Conservation (phyloP, 2,797 vertebrate genomes). For the Eptatretus atami region DNA sequence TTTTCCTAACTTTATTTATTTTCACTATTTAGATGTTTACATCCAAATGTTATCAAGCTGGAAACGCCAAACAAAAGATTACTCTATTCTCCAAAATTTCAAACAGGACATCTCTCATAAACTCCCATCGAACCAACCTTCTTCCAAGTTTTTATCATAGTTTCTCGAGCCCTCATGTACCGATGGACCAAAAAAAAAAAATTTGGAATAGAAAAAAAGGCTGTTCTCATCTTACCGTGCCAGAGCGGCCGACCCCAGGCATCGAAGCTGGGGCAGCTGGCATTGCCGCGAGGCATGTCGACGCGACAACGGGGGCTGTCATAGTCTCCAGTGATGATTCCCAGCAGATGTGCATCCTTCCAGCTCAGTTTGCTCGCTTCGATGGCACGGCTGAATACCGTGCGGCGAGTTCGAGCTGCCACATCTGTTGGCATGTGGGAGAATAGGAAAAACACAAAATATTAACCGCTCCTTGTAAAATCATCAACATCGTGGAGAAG, state of each 20-base stretch:
- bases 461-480: conserved; percentile 2
- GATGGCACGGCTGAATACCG: conserved; percentile 16
- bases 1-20: no score
- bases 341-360: conserved; percentile 16
- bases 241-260: conserved; percentile 18
- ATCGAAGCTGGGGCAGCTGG: conserved; percentile 15
- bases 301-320: conserved; percentile 10
- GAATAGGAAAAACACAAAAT: background rate
- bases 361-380: conserved; percentile 16
- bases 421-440: conserved; percentile 5
- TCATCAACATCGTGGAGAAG: background rate
- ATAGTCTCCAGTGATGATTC: conserved; percentile 14
- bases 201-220: no score
- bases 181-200: no score
- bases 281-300: conserved; percentile 9
- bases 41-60: no score
- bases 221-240: conserved; percentile 11
- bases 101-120: no score
- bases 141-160: no score
- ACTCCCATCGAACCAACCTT: no score
- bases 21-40: no score
- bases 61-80: no score
- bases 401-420: conserved; percentile 11
- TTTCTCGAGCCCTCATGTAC: no score
- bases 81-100: no score